A percentile compares a stretch with the other conserved stretches of the same genome.
These are phyloP conservation scores for Micronycteris hirsuta DNA, from an alignment of 2,113 vertebrate species.

Conservation along the genomic window DNA sequence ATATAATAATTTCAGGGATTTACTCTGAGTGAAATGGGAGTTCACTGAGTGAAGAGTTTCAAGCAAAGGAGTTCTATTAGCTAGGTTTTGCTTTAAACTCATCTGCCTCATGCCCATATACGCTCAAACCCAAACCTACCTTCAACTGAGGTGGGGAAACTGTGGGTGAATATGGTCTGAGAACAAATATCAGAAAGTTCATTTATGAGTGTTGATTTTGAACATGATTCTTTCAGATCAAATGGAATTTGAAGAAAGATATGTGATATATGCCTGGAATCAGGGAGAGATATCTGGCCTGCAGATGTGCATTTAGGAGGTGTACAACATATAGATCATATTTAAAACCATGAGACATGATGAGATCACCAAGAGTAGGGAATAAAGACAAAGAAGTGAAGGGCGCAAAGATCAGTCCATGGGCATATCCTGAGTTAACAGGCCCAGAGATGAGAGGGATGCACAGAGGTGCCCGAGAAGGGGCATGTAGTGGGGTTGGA, in stretches of 20 bases:
- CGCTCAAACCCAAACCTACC: background rate
- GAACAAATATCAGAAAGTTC: background rate
- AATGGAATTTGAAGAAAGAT: background rate
- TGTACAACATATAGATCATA: background rate
- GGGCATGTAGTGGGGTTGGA: background rate
- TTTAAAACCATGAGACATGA: background rate
- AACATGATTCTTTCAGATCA: background rate
- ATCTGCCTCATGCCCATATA: background rate
- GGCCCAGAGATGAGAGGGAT: background rate
- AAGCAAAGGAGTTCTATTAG: background rate
- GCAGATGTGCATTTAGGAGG: background rate
- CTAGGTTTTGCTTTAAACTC: background rate
- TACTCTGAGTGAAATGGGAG: background rate
- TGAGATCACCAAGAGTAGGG: background rate
- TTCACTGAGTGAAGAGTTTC: background rate
- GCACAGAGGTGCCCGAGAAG: background rate
- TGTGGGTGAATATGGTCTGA: background rate
- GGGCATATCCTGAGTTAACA: background rate
- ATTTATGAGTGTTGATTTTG: background rate
- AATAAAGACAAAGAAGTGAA: background rate
- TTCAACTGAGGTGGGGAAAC: background rate
- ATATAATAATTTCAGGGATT: background rate
- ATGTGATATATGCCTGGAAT: background rate
- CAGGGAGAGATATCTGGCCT: background rate
- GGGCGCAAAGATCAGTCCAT: background rate